These are phyloP conservation scores for Lanius collurio DNA, from an alignment of 2,113 vertebrate genomes.

Conservation along the genomic window DNA sequence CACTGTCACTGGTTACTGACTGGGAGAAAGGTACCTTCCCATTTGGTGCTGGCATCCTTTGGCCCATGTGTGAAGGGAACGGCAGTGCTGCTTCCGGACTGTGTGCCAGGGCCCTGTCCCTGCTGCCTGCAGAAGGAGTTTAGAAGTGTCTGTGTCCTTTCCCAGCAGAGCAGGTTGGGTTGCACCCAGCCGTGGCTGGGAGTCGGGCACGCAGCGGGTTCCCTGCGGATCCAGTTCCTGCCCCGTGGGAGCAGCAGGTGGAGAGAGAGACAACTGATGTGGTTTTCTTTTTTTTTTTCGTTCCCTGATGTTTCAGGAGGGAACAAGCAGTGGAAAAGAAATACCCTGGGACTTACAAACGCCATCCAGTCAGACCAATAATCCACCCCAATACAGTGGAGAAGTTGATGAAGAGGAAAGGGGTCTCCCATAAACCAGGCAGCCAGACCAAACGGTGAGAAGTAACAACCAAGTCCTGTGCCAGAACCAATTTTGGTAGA, in stretches of 20 bases:
- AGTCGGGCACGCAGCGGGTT: background rate
- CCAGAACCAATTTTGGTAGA: background rate
- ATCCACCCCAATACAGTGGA: conserved; percentile 94
- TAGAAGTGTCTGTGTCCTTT: background rate
- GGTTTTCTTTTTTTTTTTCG: background rate
- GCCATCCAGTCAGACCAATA: conserved; percentile 91
- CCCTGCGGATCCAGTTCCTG: background rate
- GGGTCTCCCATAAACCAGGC: conserved; percentile 86
- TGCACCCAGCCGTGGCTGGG: background rate
- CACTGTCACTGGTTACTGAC: background rate
- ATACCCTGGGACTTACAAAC: conserved; percentile 94
- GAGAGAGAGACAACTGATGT: background rate
- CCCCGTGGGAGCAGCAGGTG: background rate
- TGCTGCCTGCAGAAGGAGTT: background rate
- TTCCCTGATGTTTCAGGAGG: conserved; percentile 74
- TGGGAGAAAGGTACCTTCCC: background rate
- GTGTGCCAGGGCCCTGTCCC: background rate
- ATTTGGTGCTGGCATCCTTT: background rate
- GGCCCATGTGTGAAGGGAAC: background rate
- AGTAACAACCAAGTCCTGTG: background rate
- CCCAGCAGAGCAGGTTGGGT: background rate
- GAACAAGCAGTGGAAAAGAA: conserved; percentile 98
- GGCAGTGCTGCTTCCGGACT: background rate
- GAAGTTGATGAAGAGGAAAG: conserved; percentile 96
- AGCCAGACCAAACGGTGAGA: conserved; percentile 87